Evolutionary conservation across 92 coral and sea anemone species (phyloP), one percentile per base, ranked within the genome.

Genomic region (Ricordea florida): DNA sequence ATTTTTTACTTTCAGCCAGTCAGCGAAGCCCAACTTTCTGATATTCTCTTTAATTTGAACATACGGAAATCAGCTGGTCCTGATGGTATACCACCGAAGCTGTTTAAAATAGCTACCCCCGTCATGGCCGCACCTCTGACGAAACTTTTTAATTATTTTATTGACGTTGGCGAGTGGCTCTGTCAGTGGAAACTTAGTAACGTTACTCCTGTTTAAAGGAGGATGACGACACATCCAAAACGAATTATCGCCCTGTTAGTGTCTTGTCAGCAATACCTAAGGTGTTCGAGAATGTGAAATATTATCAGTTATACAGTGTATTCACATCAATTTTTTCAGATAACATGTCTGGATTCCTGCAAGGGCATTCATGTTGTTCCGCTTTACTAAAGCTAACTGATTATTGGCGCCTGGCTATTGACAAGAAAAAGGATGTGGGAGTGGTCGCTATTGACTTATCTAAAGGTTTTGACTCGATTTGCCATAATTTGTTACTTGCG

Each of bases 161-260:
- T 76, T 25, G 37, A 13, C 28, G 38, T 57, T 15, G 41, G 63
- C 34, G 44, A 18, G 55, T 76, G 74, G 74, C 75, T 56, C 8
- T 42, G 28, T 36, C 61, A 50, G 16, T 63, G 74, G 74, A 64
- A 63, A 76, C 18, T 76, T 11, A 49, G 43, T 63, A 76, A 75
- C 32, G 74, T 76, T 16, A 62, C 63, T 28, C 83, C 74, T 16
- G 74, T 76, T 41, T 43, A 76, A 76, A 76, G 74, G 51, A 76
- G 25, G 62, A 61, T 20, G 81, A 74, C 8, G 57, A 20, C 5
- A 58, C 70, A 30, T 43, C 32, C 31, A 61, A 74, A 27, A 4
- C 36, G 45, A 75, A 75, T 40, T 83, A 83, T 59, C 83, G 72
- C 20, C 78, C 89, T 14, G 61, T 83, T 33, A 83, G 63, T 47